Conservation (phyloP, 2,888 invertebrate genomes). For the Scrobipalpa costella region DNA sequence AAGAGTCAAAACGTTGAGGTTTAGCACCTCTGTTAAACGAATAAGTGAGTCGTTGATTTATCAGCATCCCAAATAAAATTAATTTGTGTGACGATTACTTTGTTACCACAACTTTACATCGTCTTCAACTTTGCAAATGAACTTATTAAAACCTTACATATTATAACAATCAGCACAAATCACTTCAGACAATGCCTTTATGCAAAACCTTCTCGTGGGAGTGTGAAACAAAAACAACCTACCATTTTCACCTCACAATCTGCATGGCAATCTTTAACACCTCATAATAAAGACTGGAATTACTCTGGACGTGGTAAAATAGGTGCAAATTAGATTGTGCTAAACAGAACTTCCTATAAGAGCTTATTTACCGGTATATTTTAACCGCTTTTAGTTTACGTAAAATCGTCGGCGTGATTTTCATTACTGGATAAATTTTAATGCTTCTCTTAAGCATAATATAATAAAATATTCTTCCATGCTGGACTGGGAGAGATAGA, state of each 20-base stretch:
- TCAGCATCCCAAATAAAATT: no score
- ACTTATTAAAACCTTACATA: background rate
- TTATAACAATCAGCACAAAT: slow-evolving; percentile 19
- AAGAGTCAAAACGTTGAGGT: no score
- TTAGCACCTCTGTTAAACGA: no score
- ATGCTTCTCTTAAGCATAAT: no score
- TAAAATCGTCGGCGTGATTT: no score
- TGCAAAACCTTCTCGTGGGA: slow-evolving; percentile 45
- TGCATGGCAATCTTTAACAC: background rate
- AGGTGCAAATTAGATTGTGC: background rate
- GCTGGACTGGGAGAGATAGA: no score
- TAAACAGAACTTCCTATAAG: slow-evolving; percentile 32
- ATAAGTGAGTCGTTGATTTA: no score
- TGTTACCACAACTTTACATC: background rate
- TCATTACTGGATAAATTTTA: no score
- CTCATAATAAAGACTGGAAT: slow-evolving; percentile 6
- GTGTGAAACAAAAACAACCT: background rate
- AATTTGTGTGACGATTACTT: background rate
- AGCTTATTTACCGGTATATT: background rate
- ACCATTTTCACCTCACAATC: background rate
- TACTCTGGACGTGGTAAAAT: background rate
- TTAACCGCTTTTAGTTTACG: no score
- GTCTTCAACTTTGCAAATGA: background rate
- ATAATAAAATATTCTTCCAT: no score
- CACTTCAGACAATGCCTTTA: slow-evolving; percentile 55